A percentile compares a stretch with the other conserved stretches of the same genome.
Conservation (phyloP, 2,113 vertebrate genomes). For the Vombatus ursinus region DNA sequence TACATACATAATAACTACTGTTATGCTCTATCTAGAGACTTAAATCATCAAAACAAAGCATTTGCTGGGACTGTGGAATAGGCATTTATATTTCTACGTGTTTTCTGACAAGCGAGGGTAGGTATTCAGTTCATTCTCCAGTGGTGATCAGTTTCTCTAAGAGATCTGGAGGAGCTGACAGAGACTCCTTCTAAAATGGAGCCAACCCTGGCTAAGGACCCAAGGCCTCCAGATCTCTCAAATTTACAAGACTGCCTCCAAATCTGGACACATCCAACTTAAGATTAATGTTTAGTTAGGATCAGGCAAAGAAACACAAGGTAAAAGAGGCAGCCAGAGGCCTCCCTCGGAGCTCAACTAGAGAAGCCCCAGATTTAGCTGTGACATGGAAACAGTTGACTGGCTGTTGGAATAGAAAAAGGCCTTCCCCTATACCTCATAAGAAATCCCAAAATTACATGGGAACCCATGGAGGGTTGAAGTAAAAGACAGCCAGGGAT, state of each 20-base stretch:
- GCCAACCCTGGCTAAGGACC: neutral
- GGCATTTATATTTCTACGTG: neutral
- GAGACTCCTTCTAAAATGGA: neutral
- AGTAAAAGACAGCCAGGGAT: neutral
- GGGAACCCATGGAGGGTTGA: no score
- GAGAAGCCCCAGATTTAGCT: neutral
- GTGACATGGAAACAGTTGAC: neutral
- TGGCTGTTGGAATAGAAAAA: neutral
- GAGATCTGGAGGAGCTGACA: neutral
- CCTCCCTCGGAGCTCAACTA: neutral
- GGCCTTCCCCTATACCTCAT: neutral
- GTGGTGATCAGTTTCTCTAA: neutral
- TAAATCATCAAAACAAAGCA: neutral
- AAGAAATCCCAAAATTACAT: neutral
- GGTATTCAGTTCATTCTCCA: neutral
- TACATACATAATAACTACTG: neutral
- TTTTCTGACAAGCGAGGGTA: neutral
- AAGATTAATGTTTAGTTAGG: neutral
- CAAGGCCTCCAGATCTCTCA: neutral
- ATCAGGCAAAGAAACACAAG: neutral
- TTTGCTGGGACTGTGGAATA: neutral
- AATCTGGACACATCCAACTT: neutral
- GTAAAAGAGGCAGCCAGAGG: neutral
- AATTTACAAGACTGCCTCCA: neutral
- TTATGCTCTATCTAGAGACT: neutral